Evolutionary conservation across 2,113 vertebrate species (phyloP).

Genomic region (Petrocephalus microphthalmus): DNA sequence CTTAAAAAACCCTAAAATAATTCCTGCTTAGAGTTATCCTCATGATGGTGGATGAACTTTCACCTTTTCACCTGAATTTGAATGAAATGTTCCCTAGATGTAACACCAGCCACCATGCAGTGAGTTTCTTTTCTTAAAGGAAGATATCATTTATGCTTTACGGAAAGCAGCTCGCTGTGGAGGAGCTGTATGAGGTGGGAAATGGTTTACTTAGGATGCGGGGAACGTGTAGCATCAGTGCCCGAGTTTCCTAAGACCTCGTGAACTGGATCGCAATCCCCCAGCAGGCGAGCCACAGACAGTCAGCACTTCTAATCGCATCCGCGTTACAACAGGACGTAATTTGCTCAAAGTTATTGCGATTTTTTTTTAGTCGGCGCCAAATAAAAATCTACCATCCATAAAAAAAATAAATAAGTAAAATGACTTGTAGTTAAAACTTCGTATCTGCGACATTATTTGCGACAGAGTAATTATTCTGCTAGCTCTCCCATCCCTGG

Average conservation of each 20-base stretch:
- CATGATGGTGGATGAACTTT: neutral
- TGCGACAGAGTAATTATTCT: neutral
- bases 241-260: neutral
- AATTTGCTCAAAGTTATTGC: neutral
- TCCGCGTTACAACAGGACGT: neutral
- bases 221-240: neutral
- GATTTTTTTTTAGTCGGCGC: neutral
- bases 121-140: neutral
- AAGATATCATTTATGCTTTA: neutral
- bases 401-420: neutral
- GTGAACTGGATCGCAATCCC: neutral
- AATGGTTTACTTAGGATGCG: neutral
- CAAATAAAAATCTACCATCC: neutral
- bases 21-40: neutral
- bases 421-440: neutral
- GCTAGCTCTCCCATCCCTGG: neutral
- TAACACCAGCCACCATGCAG: neutral
- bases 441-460: neutral
- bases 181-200: neutral
- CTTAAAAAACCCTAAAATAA: neutral
- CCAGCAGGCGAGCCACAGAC: neutral
- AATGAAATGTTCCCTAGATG: neutral
- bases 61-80: neutral
- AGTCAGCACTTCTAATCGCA: neutral
- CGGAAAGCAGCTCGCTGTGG: neutral